Evolutionary conservation across 2,797 vertebrate genomes (phyloP).

Genomic region (Microctenopoma lineatum): DNA sequence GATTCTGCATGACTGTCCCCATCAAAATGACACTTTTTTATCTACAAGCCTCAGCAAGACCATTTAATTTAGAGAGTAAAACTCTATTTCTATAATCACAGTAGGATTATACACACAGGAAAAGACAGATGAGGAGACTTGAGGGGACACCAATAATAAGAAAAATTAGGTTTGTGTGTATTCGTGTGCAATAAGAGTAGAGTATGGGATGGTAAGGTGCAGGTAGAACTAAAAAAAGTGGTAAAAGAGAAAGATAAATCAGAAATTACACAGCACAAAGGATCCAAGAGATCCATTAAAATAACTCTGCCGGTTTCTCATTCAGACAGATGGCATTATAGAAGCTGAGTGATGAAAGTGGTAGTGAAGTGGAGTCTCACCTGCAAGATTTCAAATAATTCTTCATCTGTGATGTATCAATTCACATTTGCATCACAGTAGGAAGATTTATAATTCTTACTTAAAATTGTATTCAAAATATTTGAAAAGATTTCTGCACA

Average conservation of each 20-base stretch:
- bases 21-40: constrained; percentile 68
- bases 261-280: constrained; percentile 74
- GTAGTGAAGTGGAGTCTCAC: constrained; percentile 46
- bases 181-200: constrained; percentile 29
- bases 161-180: constrained; percentile 7
- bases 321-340: constrained; percentile 64
- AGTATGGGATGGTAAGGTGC: constrained; percentile 16
- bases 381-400: constrained; percentile 63
- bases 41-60: constrained; percentile 54
- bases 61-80: constrained; percentile 69
- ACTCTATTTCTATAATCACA: constrained; percentile 51
- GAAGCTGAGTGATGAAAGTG: constrained; percentile 61
- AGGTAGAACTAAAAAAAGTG: constrained; percentile 18
- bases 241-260: constrained; percentile 65
- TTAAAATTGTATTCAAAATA: constrained; percentile 16
- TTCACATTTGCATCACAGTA: constrained; percentile 73
- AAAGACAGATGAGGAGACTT: constrained; percentile 34
- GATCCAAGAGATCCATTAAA: constrained; percentile 70
- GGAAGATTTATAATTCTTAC: constrained; percentile 35
- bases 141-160: constrained; percentile 22
- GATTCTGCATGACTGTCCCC: constrained; percentile 52
- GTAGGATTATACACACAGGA: constrained; percentile 49
- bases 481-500: constrained; percentile 22
- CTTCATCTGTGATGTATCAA: constrained; percentile 57
- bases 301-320: constrained; percentile 63